phyloP scores from a whole-genome alignment of 2,797 vertebrate species.

The Lates japonicus region DNA sequence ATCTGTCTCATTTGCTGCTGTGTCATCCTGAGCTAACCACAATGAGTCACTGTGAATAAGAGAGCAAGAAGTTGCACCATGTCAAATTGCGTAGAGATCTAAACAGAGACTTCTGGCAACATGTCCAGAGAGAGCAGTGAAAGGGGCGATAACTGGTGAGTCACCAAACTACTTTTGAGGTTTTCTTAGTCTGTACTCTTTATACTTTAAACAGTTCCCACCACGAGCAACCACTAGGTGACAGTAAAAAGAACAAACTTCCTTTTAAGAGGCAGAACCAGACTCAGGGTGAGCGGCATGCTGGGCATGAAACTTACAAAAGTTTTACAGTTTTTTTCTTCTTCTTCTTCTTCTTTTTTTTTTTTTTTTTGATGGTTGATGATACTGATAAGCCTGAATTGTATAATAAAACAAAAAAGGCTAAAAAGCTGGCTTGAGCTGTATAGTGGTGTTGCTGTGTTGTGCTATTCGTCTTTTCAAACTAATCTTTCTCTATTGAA shows the following conservation, averaged over 20 bases:
- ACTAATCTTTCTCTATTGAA: not conserved
- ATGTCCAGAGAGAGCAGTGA: not conserved
- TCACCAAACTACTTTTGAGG: slow-evolving; percentile 15
- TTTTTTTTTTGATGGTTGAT: not conserved
- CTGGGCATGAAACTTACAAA: no score
- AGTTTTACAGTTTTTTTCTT: not conserved
- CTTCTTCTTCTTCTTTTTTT: no score
- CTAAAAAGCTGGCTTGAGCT: not conserved
- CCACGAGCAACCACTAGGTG: no score
- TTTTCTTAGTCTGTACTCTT: not conserved
- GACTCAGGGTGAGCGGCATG: no score
- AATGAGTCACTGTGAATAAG: slow-evolving; percentile 38
- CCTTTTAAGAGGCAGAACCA: no score
- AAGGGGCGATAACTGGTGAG: not conserved
- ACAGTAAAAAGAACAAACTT: no score
- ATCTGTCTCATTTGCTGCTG: slow-evolving; percentile 3
- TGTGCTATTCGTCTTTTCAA: not conserved
- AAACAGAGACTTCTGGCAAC: slow-evolving; percentile 9
- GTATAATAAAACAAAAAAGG: not conserved
- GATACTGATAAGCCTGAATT: not conserved
- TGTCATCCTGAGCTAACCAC: slow-evolving; percentile 32
- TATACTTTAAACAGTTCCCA: no score
- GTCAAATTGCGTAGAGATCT: not conserved
- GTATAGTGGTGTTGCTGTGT: not conserved
- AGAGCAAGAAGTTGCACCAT: slow-evolving; percentile 43